Evolutionary conservation across 2,113 vertebrate genomes (phyloP), one percentile per base, ranked within the genome.

Genomic region (Calidris pugnax): DNA sequence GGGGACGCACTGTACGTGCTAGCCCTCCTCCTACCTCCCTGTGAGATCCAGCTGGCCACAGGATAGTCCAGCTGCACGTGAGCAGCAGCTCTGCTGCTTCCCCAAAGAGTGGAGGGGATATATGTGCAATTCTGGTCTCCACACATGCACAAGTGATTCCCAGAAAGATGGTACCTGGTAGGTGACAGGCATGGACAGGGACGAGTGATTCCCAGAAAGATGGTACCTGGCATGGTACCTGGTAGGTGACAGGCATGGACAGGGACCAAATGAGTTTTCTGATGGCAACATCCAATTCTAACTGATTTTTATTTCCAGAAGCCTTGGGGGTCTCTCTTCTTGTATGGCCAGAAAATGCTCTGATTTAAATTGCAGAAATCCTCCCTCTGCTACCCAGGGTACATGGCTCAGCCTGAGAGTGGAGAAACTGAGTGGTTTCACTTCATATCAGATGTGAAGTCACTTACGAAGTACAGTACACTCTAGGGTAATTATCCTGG

Each of bases 391-490:
- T 55, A 23, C 13, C 12, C 35, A 4, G 16, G 27, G 8, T 23
- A 59, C 21, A 7, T 7, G 7, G 35, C 33, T 87, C 57, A 85
- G 35, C 59, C 41, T 69, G 37, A 28, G 30, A 71, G 15, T 22
- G 20, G 32, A 62, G 18, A 47, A 81, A 50, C 30, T 23, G 27
- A 39, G 33, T 35, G 73, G 16, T 16, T 91, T 63, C 30, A 23
- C 15, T 78, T n/a, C 8, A 1, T 16, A 2, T 14, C 39, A 64
- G 62, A 60, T 27, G 33, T 22, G 17, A 20, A 71, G 32, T 30
- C 26, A 21, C 37, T 56, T 1, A 14, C 2, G 24, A 85, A 59
- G 8, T 5, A 6, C 0, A 2, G 30, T 41, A 43, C 39, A 39
- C 41, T n/a, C 55, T 76, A 45, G 13, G 57, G 9, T 64, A 60